Percentiles rank a stretch among this genome's conserved stretches.
Evolutionary conservation across 1,140 invertebrate species (phyloP).

Genomic region (Kradibia gibbosae): DNA sequence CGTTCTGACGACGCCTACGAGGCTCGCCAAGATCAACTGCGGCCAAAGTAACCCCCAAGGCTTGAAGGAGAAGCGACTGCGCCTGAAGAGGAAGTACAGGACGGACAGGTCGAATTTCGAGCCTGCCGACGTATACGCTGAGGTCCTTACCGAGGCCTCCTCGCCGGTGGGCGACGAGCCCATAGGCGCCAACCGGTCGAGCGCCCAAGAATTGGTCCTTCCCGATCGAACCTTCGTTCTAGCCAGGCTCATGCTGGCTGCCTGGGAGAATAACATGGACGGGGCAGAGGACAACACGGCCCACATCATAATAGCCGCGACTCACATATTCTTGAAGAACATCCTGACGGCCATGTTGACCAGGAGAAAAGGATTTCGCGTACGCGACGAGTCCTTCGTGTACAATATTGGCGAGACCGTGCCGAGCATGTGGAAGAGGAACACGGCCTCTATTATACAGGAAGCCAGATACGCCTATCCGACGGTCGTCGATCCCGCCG

Average conservation of each 20-base stretch:
- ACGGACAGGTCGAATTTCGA: constrained; percentile 81
- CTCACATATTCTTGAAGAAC: constrained; percentile 84
- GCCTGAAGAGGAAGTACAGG: constrained; percentile 75
- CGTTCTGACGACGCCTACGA: constrained; percentile 73
- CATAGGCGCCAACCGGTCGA: constrained; percentile 73
- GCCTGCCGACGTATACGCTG: constrained; percentile 70
- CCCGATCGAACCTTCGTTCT: constrained; percentile 85
- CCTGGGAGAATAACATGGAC: constrained; percentile 87
- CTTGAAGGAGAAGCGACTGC: constrained; percentile 72
- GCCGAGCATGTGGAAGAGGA: constrained; percentile 81
- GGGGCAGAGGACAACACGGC: constrained; percentile 85
- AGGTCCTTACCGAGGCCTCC: constrained; percentile 68
- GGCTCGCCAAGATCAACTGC: constrained; percentile 52
- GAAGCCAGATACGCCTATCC: constrained; percentile 48
- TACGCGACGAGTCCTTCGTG: constrained; percentile 79
- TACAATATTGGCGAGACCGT: constrained; percentile 82
- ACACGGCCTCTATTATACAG: constrained; percentile 69
- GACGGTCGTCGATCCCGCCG: constrained; percentile 64
- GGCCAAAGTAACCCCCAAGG: constrained; percentile 62
- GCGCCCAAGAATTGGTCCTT: constrained; percentile 79
- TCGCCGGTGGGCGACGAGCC: constrained; percentile 70
- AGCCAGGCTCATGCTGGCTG: constrained; percentile 83
- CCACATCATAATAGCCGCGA: constrained; percentile 81
- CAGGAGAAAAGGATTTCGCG: constrained; percentile 81
- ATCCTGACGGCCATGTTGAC: constrained; percentile 82